These are phyloP conservation scores for Luscinia luscinia DNA, from an alignment of 2,797 vertebrate species.

Conservation along the genomic window DNA sequence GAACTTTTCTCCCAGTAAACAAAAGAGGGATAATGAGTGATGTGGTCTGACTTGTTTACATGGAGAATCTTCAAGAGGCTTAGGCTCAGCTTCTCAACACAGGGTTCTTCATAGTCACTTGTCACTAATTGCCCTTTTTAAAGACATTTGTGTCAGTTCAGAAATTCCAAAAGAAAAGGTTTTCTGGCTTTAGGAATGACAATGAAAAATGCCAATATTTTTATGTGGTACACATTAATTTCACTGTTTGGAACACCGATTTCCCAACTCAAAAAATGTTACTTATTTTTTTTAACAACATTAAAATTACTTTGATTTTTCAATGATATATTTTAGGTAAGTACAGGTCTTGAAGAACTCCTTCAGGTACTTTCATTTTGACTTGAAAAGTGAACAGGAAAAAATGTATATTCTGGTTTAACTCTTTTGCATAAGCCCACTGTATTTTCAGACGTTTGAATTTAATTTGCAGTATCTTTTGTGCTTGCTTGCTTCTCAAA, in stretches of 20 bases:
- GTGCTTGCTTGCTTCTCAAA: background rate
- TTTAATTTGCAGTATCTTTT: background rate
- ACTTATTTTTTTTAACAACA: background rate
- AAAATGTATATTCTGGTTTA: conserved; percentile 32
- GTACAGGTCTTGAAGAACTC: background rate
- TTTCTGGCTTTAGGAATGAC: conserved; percentile 54
- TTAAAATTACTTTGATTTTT: background rate
- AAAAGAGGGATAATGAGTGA: conserved; percentile 86
- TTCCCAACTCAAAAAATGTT: background rate
- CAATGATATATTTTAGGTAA: background rate
- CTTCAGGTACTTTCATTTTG: background rate
- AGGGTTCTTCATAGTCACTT: conserved; percentile 83
- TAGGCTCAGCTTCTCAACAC: conserved; percentile 82
- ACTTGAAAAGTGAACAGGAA: conserved; percentile 15
- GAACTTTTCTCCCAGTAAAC: conserved; percentile 86
- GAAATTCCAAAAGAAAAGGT: conserved; percentile 65
- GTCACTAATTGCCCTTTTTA: conserved; percentile 87
- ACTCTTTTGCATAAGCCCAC: conserved; percentile 12
- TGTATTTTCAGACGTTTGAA: conserved; percentile 16
- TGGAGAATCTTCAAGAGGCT: conserved; percentile 90
- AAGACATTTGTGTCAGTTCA: conserved; percentile 82
- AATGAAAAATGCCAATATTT: conserved; percentile 61
- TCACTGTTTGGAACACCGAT: background rate
- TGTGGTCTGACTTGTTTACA: conserved; percentile 86
- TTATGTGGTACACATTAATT: background rate